phyloP scores from a whole-genome alignment of 2,888 invertebrate species.

The Drosophila leonis region DNA sequence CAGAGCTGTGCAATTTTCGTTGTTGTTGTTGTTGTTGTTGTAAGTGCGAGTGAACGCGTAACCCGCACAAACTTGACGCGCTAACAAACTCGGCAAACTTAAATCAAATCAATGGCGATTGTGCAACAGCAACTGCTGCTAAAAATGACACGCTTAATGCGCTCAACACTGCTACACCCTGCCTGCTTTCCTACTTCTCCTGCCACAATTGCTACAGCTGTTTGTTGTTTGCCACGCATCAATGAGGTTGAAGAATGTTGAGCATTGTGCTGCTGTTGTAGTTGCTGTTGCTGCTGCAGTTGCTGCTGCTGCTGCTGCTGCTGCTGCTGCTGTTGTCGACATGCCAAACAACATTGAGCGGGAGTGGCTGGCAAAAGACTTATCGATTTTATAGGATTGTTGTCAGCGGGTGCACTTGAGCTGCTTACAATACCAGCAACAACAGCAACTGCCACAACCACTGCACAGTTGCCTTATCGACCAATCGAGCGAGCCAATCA shows the following conservation, averaged over 20 bases:
- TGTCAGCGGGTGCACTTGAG: conserved; percentile 65
- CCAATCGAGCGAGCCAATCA: conserved; percentile 56
- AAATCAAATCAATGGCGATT: conserved; percentile 72
- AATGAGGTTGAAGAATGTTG: conserved; percentile 67
- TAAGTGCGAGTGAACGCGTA: conserved; percentile 63
- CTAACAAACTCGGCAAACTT: conserved; percentile 49
- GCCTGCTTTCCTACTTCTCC: not conserved
- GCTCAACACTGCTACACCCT: conserved; percentile 27
- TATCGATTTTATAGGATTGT: conserved; percentile 62
- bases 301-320: conserved; percentile 25
- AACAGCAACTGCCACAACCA: conserved; percentile 15
- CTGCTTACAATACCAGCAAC: conserved; percentile 33
- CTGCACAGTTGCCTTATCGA: conserved; percentile 28
- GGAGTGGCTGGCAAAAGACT: conserved; percentile 58
- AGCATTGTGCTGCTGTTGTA: conserved; percentile 34
- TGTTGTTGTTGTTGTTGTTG: conserved; percentile 8
- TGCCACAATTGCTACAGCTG: conserved; percentile 12
- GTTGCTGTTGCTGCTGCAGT: conserved; percentile 25
- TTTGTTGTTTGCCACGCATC: conserved; percentile 66
- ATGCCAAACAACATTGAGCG: conserved; percentile 33
- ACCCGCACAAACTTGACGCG: conserved; percentile 67
- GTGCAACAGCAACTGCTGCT: conserved; percentile 67
- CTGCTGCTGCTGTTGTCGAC: conserved; percentile 33
- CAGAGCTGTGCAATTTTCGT: conserved; percentile 22
- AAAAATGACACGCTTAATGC: conserved; percentile 76